Evolutionary conservation across 2,113 vertebrate genomes (phyloP).

Genomic region (Esox niger): DNA sequence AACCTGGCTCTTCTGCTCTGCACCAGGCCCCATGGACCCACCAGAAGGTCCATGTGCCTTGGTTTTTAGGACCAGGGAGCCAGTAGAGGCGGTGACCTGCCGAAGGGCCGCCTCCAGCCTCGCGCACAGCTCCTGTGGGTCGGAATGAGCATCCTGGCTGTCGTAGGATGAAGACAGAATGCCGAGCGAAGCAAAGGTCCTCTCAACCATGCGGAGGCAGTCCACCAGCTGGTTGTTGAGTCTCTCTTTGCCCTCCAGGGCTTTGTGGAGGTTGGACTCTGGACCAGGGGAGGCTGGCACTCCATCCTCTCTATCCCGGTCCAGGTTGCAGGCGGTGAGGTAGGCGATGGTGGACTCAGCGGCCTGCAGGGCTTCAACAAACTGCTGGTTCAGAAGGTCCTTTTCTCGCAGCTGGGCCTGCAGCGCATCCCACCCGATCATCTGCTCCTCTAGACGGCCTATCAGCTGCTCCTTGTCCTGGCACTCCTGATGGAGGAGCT

Average conservation of each 20-base stretch:
- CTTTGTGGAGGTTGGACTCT: constrained; percentile 41
- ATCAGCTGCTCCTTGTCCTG: constrained; percentile 72
- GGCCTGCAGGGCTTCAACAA: constrained; percentile 63
- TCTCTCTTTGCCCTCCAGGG: constrained; percentile 60
- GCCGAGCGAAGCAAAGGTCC: constrained; percentile 28
- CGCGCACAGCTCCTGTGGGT: constrained; percentile 44
- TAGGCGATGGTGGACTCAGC: constrained; percentile 74
- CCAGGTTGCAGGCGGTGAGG: constrained; percentile 73
- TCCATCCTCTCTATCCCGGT: constrained; percentile 61
- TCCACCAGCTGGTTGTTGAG: constrained; percentile 57
- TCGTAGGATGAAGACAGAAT: constrained; percentile 9
- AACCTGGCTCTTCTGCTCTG: constrained; percentile 33
- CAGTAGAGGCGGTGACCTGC: constrained; percentile 26
- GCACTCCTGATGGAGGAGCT: constrained; percentile 74
- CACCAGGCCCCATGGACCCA: neutral
- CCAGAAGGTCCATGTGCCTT: neutral
- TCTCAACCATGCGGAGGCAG: constrained; percentile 57
- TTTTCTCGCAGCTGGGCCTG: constrained; percentile 65
- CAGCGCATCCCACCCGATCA: constrained; percentile 58
- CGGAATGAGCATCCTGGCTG: constrained; percentile 29
- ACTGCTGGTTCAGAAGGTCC: constrained; percentile 55
- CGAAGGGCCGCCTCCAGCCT: constrained; percentile 53
- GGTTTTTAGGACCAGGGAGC: constrained; percentile 3
- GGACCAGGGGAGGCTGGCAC: constrained; percentile 16
- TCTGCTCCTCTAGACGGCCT: constrained; percentile 57